Conservation (phyloP, 1,140 invertebrate genomes). For the Leguminivora glycinivorella region DNA sequence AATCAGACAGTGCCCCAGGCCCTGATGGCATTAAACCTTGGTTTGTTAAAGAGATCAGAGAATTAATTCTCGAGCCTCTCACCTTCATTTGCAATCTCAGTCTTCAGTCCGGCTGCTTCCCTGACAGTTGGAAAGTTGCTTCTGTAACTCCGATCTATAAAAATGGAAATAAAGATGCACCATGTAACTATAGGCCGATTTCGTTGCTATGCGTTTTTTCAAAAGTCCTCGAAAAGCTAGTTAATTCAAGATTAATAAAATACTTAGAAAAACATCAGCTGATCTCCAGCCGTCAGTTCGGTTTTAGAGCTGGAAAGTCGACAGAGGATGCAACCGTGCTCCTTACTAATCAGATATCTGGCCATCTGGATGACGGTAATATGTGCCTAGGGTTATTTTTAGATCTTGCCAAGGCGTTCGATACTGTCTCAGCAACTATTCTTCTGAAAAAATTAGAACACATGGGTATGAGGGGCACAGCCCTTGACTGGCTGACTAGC, state of each 20-base stretch:
- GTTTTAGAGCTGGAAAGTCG: neutral
- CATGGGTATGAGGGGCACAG: no score
- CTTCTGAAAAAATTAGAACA: no score
- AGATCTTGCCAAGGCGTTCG: constrained; percentile 15
- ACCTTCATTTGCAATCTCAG: constrained; percentile 7
- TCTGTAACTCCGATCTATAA: constrained; percentile 6
- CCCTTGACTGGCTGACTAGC: no score
- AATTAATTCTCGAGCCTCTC: neutral
- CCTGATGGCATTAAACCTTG: neutral
- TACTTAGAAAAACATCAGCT: neutral
- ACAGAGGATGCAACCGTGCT: neutral
- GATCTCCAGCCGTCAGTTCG: neutral
- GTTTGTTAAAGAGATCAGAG: neutral
- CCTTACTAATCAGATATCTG: neutral
- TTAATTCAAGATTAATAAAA: neutral
- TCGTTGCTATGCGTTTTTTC: constrained; percentile 22
- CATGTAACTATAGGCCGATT: constrained; percentile 18
- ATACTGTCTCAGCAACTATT: no score
- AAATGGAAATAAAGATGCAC: neutral
- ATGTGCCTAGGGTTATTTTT: constrained; percentile 7
- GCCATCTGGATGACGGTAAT: neutral
- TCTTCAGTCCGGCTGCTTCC: neutral
- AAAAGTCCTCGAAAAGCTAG: constrained; percentile 27
- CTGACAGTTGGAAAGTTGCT: neutral
- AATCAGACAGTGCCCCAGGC: neutral